Evolutionary conservation across 30 jellyfish, hydroid and myxozoan species (phyloP).

Genomic region (Nemopilema nomurai): DNA sequence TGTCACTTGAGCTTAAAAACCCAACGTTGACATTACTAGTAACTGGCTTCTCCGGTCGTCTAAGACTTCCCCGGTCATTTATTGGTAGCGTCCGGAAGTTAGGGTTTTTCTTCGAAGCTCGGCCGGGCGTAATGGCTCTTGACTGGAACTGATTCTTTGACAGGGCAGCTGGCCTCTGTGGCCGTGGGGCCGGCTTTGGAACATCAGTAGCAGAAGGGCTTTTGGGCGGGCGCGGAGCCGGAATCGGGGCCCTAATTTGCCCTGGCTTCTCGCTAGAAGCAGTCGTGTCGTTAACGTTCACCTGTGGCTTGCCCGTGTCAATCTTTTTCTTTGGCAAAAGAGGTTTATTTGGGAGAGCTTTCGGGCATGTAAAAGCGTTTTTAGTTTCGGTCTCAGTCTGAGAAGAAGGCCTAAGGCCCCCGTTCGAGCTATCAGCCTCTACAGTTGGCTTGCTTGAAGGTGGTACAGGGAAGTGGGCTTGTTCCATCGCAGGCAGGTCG

Average conservation of each 20-base stretch:
- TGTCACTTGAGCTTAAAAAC: neutral
- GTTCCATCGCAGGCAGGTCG: conserved; percentile 47
- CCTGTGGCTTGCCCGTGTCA: neutral
- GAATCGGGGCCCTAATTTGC: conserved; percentile 24
- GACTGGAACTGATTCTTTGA: conserved; percentile 29
- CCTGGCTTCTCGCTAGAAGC: neutral
- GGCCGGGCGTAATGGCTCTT: conserved; percentile 10
- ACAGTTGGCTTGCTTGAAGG: neutral
- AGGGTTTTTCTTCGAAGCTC: conserved; percentile 66
- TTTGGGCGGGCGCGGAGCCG: conserved; percentile 44
- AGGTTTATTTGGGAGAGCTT: neutral
- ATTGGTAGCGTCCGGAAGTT: conserved; percentile 65
- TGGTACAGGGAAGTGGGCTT: neutral
- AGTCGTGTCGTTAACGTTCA: neutral
- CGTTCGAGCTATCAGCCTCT: neutral
- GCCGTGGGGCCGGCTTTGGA: conserved; percentile 64
- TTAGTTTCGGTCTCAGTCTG: neutral
- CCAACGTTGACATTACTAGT: neutral
- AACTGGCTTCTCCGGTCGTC: conserved; percentile 35
- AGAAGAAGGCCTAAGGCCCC: neutral
- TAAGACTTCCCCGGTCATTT: conserved; percentile 51
- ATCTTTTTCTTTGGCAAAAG: neutral
- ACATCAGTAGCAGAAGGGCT: neutral
- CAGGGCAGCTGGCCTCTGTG: conserved; percentile 9
- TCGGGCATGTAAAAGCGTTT: neutral